Percentiles rank a stretch among this genome's conserved stretches.
These are phyloP conservation scores for Neosilurus hyrtlii DNA, from an alignment of 2,797 vertebrate species.

Conservation along the genomic window DNA sequence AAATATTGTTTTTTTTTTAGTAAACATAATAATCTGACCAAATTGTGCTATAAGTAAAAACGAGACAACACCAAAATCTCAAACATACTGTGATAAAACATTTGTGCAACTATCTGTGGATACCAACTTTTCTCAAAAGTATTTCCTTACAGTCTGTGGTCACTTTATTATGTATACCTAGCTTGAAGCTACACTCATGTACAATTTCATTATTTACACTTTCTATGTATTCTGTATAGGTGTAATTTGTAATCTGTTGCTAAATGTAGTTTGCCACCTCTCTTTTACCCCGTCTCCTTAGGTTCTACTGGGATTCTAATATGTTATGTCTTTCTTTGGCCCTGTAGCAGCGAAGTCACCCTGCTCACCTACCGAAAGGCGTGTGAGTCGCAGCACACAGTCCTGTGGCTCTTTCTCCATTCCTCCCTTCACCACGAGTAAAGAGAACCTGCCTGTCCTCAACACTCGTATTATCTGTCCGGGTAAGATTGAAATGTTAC, in stretches of 20 bases:
- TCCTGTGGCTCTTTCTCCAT: conserved; percentile 85
- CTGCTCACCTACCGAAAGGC: conserved; percentile 82
- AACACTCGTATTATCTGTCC: conserved; percentile 98
- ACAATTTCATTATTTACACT: neutral
- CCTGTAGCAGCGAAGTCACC: conserved; percentile 75
- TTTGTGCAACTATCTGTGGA: neutral
- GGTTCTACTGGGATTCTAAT: conserved; percentile 6
- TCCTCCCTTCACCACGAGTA: conserved; percentile 83
- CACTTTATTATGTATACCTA: conserved; percentile 11
- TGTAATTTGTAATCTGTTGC: neutral
- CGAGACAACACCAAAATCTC: neutral
- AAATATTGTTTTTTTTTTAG: too few relatives aligned
- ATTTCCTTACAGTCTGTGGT: neutral
- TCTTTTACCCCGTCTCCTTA: neutral
- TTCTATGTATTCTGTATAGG: neutral
- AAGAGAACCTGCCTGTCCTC: conserved; percentile 95
- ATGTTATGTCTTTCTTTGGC: conserved; percentile 33
- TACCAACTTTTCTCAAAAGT: neutral
- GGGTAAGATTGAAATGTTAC: conserved; percentile 68
- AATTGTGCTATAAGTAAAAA: neutral
- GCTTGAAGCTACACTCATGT: neutral
- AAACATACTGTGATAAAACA: conserved; percentile 2
- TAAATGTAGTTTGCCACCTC: too few relatives aligned
- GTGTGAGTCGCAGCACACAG: conserved; percentile 80
- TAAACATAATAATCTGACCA: neutral